Conservation (phyloP, 2,113 vertebrate genomes). For the Carassius carassius region DNA sequence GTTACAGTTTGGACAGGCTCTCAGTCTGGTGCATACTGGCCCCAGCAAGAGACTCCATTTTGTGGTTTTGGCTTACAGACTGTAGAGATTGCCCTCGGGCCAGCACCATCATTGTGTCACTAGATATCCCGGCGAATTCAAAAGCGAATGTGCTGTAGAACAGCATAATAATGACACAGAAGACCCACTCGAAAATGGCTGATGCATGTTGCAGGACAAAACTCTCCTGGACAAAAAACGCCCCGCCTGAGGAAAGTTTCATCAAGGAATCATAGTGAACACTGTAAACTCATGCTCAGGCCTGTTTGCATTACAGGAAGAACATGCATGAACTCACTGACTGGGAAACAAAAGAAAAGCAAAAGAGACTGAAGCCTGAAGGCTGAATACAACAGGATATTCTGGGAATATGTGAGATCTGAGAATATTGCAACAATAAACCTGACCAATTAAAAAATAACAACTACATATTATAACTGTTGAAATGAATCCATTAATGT, state of each 20-base stretch:
- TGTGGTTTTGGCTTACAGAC: slow-evolving; percentile 66
- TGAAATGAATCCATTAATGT: not conserved
- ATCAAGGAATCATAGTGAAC: slow-evolving; percentile 77
- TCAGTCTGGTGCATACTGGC: slow-evolving; percentile 62
- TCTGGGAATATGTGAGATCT: not conserved
- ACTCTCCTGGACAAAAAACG: slow-evolving; percentile 86
- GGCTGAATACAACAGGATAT: not conserved
- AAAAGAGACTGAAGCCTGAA: not conserved
- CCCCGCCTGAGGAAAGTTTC: slow-evolving; percentile 74
- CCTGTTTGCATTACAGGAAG: not conserved
- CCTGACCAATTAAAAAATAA: not conserved
- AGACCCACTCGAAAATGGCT: slow-evolving; percentile 87
- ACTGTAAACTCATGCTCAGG: slow-evolving; percentile 49
- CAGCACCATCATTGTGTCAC: slow-evolving; percentile 83
- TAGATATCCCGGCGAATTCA: slow-evolving; percentile 80
- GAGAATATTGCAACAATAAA: not conserved
- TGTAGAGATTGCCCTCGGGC: slow-evolving; percentile 59
- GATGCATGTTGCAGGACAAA: slow-evolving; percentile 83
- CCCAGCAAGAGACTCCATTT: slow-evolving; percentile 66
- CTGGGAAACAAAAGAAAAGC: not conserved
- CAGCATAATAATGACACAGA: slow-evolving; percentile 84
- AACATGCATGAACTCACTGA: slow-evolving; percentile 6
- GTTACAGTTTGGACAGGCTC: slow-evolving; percentile 73
- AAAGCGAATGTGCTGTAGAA: slow-evolving; percentile 88
- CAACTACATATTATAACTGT: not conserved